Conservation (phyloP, 2,888 invertebrate genomes). For the Phyllotreta cruciferae region DNA sequence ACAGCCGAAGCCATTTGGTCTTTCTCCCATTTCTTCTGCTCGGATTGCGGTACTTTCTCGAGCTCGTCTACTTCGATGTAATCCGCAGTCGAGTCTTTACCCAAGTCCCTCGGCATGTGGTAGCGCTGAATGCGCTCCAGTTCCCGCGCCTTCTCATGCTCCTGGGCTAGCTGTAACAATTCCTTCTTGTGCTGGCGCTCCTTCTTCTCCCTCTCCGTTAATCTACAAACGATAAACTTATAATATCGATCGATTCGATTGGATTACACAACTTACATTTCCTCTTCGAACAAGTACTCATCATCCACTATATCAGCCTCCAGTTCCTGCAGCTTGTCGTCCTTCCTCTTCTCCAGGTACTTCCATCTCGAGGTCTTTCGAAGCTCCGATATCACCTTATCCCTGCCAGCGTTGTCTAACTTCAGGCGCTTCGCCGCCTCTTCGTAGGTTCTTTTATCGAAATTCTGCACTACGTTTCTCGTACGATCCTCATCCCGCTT, state of each 20-base stretch:
- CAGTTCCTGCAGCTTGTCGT: slow-evolving; percentile 93
- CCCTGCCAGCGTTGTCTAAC: slow-evolving; percentile 84
- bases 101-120: slow-evolving; percentile 89
- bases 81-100: slow-evolving; percentile 74
- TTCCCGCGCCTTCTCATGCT: slow-evolving; percentile 94
- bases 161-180: slow-evolving; percentile 87
- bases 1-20: slow-evolving; percentile 94
- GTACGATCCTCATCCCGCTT: slow-evolving; percentile 89
- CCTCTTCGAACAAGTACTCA: slow-evolving; percentile 91
- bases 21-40: slow-evolving; percentile 96
- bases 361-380: slow-evolving; percentile 90
- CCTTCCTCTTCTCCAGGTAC: slow-evolving; percentile 95
- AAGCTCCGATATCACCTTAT: slow-evolving; percentile 86
- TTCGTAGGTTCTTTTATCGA: slow-evolving; percentile 75
- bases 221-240: slow-evolving; percentile 60
- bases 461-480: slow-evolving; percentile 75
- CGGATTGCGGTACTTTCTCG: slow-evolving; percentile 83
- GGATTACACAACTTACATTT: slow-evolving; percentile 69
- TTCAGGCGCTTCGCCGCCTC: slow-evolving; percentile 92
- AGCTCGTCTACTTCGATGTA: slow-evolving; percentile 86
- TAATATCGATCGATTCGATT: background rate
- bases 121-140: slow-evolving; percentile 92
- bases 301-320: slow-evolving; percentile 96
- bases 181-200: slow-evolving; percentile 92
- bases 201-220: slow-evolving; percentile 84